Base-by-base conservation (phyloP, 2,888 invertebrate species). In the Tolmerus cingulatus region DNA sequence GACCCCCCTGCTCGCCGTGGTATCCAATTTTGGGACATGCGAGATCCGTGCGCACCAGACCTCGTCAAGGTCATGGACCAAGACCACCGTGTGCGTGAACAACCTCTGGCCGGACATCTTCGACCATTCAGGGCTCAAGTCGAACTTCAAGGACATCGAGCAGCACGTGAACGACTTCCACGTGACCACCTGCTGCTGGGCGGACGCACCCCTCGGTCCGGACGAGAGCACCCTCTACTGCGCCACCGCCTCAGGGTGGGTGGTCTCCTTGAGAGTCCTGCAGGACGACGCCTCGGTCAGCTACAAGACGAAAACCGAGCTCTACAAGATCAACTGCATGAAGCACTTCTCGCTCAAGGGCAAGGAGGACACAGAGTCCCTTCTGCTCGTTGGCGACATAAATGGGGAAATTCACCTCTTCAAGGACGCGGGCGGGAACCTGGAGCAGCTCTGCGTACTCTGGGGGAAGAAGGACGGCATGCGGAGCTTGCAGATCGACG, bases 401-500 rank as follows among this genome's bases (percentile, higher is more conserved):
- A 88, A 87, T n/a, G 92, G 92, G 0, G 88, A 90, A 5, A 89
- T 92, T 0, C 89, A 90, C 78, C 79, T 91, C 7, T 91, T 91
- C 51, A 89, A 89, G 78, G 79, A 90, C 0, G 81, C 74, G 4
- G 37, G 76, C 8, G 9, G 77, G 16, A 57, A 46, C 19, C 34
- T 91, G 0, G 34, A 30, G 3, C 87, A 91, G 74, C 76, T 90
- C 0, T 90, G 90, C 8, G 89, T 89, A n/a, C 88, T 92, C 5
- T 92, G 92, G 92, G 88, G 87, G 19, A 90, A 89, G 43, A 82
- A 89, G 0, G 92, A 92, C 90, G 90, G 90, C 40, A 90, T 92
- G 89, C 89, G 89, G 0, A 89, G 91, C 46, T 90, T 90, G 16
- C 88, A 90, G 76, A 90, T 90, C 8, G 77, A 89, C 27, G 90